Base-by-base conservation (phyloP, 2,113 vertebrate species). In the Xiphorhynchus elegans region DNA sequence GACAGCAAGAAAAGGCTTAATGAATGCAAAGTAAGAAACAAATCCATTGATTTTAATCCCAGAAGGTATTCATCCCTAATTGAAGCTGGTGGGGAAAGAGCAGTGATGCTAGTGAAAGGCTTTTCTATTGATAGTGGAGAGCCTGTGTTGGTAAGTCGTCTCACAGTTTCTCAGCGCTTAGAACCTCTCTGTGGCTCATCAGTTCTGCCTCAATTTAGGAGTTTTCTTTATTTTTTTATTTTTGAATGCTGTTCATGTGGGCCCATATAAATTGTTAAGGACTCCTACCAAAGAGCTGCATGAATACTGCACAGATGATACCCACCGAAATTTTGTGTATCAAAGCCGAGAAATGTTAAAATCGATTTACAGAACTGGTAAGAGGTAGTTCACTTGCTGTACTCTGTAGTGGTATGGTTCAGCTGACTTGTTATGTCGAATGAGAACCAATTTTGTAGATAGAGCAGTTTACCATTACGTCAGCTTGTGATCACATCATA, bases 1-100 rank as follows among this genome's bases (percentile, higher is more conserved):
- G 42, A 86, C 77, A 89, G 40, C 83, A 78, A 39, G 53, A 53
- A 58, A 90, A 80, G 53, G 73, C 77, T 50, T 93, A 81, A 78
- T 91, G 64, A 89, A 78, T 96, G 60, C 77, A 39, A 66, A 87
- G 29, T 63, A 53, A 84, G 87, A 87, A 92, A 87, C 25, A 53
- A 68, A 92, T 73, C 59, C 59, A 55, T 46, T 58, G 37, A 75
- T 82, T 93, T 85, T 82, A 56, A 58, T 87, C 40, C 53, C 60
- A 60, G 75, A 29, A 93, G n/a, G 50, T 82, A 69, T 78, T 64
- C 10, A 60, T 74, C 47, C 29, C 17, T 87, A 17, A 31, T 3
- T 76, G 62, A 53, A 90, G n/a, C 46, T 75, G n/a, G 5, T 91
- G 44, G 66, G 20, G 26, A 56, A 72, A 56, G 33, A 76, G 29